phyloP scores from a whole-genome alignment of 1,140 invertebrate genomes.

The Drosophila paulistorum region DNA sequence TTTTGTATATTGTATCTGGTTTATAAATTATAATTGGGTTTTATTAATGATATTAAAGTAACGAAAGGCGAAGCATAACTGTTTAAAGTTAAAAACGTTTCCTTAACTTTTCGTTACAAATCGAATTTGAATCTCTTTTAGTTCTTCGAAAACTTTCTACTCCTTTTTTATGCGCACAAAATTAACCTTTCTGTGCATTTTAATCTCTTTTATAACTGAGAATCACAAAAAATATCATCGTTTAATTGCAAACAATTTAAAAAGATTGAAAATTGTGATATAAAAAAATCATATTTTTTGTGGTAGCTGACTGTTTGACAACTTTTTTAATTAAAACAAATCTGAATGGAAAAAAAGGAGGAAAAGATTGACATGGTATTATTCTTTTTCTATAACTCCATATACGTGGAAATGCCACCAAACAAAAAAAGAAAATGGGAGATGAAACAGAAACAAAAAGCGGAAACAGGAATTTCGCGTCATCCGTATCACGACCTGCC shows the following conservation, averaged over 20 bases:
- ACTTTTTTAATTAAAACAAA: constrained; percentile 49
- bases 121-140: no score
- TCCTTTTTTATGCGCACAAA: no score
- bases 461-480: constrained; percentile 14
- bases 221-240: neutral
- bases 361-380: constrained; percentile 19
- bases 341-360: constrained; percentile 21
- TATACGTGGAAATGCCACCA: constrained; percentile 7
- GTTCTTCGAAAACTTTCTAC: no score
- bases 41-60: no score
- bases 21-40: no score
- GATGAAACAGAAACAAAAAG: neutral
- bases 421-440: constrained; percentile 4
- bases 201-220: neutral
- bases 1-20: no score
- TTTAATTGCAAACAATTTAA: neutral
- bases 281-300: constrained; percentile 9
- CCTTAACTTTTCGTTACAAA: no score
- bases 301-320: neutral
- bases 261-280: constrained; percentile 7
- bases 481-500: neutral
- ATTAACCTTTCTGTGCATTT: neutral
- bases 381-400: constrained; percentile 13
- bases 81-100: no score
- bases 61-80: no score